Evolutionary conservation across 2,888 invertebrate species (phyloP).

Genomic region (Pocota personata): DNA sequence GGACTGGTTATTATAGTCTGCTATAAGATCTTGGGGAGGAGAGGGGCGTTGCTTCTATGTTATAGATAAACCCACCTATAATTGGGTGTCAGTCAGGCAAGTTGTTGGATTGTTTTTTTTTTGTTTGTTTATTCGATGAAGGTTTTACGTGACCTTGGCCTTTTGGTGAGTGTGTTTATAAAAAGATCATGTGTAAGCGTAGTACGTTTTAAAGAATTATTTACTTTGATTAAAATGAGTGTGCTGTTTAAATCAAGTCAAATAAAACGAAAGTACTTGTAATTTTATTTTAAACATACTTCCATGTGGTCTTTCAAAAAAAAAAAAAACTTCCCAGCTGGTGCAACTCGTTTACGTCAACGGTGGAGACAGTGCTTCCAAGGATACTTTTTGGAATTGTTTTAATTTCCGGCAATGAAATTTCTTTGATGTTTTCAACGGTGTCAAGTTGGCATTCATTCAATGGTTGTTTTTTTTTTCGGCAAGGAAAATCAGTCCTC

Average conservation of each 20-base stretch:
- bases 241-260: background rate
- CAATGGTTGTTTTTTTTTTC: no score
- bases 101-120: conserved; percentile 19
- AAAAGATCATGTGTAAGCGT: background rate
- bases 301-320: background rate
- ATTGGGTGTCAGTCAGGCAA: conserved; percentile 58
- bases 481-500: no score
- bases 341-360: background rate
- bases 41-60: background rate
- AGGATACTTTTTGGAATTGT: background rate
- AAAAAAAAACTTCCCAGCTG: background rate
- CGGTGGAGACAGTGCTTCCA: background rate
- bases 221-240: background rate
- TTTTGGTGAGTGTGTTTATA: conserved; percentile 25
- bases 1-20: background rate
- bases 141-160: conserved; percentile 48
- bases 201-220: background rate
- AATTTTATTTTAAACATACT: background rate
- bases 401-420: background rate
- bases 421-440: background rate
- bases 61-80: conserved; percentile 31
- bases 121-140: conserved; percentile 25
- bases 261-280: background rate
- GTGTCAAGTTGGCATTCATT: background rate
- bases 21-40: background rate